Evolutionary conservation across 1,140 invertebrate species (phyloP).

Genomic region (Pygmarrhopalites habei): DNA sequence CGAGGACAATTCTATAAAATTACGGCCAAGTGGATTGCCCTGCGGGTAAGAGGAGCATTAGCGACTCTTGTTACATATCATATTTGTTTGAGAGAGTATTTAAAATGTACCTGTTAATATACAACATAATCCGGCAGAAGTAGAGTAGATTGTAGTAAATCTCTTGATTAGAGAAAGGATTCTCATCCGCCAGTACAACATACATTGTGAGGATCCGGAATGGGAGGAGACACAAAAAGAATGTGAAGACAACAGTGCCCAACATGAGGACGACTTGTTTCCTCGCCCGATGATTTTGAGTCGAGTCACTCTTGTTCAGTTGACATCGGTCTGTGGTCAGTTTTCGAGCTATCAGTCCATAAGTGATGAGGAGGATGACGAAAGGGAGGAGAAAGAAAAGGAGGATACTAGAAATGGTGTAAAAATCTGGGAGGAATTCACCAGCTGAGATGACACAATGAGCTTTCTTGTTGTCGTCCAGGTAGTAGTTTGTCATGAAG

Average conservation of each 20-base stretch:
- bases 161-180: conserved; percentile 53
- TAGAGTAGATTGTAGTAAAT: conserved; percentile 72
- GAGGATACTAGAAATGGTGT: conserved; percentile 63
- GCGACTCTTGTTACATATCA: too few relatives aligned
- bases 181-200: conserved; percentile 58
- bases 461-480: conserved; percentile 55
- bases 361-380: conserved; percentile 64
- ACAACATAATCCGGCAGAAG: conserved; percentile 75
- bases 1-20: too few relatives aligned
- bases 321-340: conserved; percentile 46
- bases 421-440: conserved; percentile 61
- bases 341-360: conserved; percentile 66
- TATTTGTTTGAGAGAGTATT: too few relatives aligned
- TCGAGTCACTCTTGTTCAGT: conserved; percentile 31
- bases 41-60: too few relatives aligned
- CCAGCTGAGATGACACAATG: conserved; percentile 65
- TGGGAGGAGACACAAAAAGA: conserved; percentile 78
- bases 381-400: conserved; percentile 71
- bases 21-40: too few relatives aligned
- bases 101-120: too few relatives aligned
- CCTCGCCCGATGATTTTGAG: conserved; percentile 48
- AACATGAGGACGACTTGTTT: conserved; percentile 66
- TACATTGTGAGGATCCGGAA: conserved; percentile 75
- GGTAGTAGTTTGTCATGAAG: conserved; percentile 55
- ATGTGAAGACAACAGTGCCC: conserved; percentile 70